Evolutionary conservation across 2,797 vertebrate species (phyloP), one percentile per base, ranked within the genome.

Genomic region (Selene dorsalis): DNA sequence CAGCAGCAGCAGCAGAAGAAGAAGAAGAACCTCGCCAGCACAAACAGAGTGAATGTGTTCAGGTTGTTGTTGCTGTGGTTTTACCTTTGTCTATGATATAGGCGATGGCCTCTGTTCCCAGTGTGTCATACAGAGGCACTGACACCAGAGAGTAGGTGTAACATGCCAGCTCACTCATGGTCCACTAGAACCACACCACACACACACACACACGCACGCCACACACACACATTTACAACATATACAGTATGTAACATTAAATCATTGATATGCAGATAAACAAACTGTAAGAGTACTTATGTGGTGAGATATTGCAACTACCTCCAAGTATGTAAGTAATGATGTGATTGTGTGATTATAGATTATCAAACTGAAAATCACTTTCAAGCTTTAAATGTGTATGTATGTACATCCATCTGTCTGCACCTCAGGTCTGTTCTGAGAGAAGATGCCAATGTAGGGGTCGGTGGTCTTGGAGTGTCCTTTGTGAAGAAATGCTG

Each of bases 351-450:
- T 53, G 9, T 13, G 7, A 50, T 38, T 24, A 48, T 26, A 30
- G 3, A 30, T 3, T 30, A 38, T 61, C 41, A 3, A 16, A 35
- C 48, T 39, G 61, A 66, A 22, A 22, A 50, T 12, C 38, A 28
- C 32, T 50, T 38, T 26, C n/a, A 77, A 20, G 41, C 45, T 50
- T 17, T 24, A 65, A 41, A 38, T 38, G 38, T 39, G 38, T 39
- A 12, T 43, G n/a, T 10, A 50, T 53, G 32, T 67, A 48, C 22
- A 48, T 12, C 26, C n/a, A 30, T 59, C 32, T 5, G 32, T 75
- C 2, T 6, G 71, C 94, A 99, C 97, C 97, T 99, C 97, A 1
- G 97, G 96, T 91, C 96, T 95, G 93, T 97, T 98, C 86, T 98
- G 97, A 57, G 97, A 93, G 73, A 98, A 98, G 86, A 99, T 96